Evolutionary conservation across 2,888 invertebrate genomes (phyloP), one percentile per base, ranked within the genome.

Genomic region (Tanytarsus gracilentus): DNA sequence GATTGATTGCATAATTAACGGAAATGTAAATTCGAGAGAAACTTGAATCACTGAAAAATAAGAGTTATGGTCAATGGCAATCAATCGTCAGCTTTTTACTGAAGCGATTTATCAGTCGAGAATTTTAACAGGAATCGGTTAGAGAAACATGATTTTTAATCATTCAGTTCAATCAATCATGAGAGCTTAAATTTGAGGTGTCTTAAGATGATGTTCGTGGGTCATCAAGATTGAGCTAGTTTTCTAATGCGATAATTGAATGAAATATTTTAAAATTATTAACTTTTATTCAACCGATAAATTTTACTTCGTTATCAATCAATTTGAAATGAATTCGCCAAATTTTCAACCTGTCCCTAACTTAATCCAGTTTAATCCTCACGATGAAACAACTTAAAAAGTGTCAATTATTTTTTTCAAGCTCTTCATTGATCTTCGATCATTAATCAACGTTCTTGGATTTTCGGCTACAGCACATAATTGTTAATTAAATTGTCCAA

Each of bases 401-500:
- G 18, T 44, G 44, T 44, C 44, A 44, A 44, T 44, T 44, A 36
- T 14, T 36, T 36, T 36, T 36, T 36, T 33, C 14, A n/a, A 33
- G 14, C 33, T 33, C 33, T 11, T n/a, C 9, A 30, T 21, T 44
- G 21, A 44, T 23, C 18, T 9, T 44, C 23, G 23, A 44, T 27
- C 26, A 56, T 56, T 56, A 56, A 56, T 56, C 56, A 56, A 25
- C 44, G n/a, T 14, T 29, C 27, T n/a, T n/a, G n/a, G n/a, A n/a
- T n/a, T n/a, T n/a, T n/a, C n/a, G n/a, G n/a, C n/a, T n/a, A n/a
- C n/a, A 56, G 44, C 56, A 56, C 56, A 56, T 56, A 56, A 56
- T 56, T 44, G 56, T 56, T 56, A 56, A 56, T 56, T 56, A 56
- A 56, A 56, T 40, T 56, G 56, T 56, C 33, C 56, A 56, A 56